Percentiles rank a stretch among this genome's conserved stretches.
Conservation (phyloP, 2,888 invertebrate genomes). For the Pandemis corylana region DNA sequence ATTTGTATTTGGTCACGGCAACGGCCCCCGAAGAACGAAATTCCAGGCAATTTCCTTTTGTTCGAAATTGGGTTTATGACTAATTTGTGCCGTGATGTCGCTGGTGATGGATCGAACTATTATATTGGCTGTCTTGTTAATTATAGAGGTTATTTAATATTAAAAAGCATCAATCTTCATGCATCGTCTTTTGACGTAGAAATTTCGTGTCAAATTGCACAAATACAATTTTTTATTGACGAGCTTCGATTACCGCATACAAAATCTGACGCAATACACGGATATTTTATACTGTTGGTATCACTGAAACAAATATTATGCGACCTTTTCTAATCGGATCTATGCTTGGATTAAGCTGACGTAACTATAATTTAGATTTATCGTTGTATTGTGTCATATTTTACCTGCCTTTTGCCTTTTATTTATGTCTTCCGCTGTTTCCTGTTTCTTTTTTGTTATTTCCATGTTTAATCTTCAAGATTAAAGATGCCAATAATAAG, state of each 20-base stretch:
- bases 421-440: no score
- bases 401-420: no score
- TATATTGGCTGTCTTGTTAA: conserved; percentile 19
- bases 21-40: conserved; percentile 3
- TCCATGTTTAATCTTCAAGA: no score
- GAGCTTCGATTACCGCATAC: neutral
- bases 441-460: no score
- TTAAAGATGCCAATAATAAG: no score
- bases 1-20: conserved; percentile 15
- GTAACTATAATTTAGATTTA: no score
- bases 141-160: conserved; percentile 29
- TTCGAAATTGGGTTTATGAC: conserved; percentile 21
- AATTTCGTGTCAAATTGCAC: neutral
- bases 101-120: conserved; percentile 36
- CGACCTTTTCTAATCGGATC: no score
- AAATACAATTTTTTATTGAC: neutral
- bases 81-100: conserved; percentile 26
- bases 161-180: conserved; percentile 38
- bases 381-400: no score
- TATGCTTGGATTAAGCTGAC: no score
- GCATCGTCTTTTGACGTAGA: conserved; percentile 20
- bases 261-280: neutral
- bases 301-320: no score
- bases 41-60: conserved; percentile 7
- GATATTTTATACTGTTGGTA: no score